Percentiles rank a stretch among this genome's conserved stretches.
Conservation (phyloP, 1,140 invertebrate genomes). For the Eubasilissa regina region DNA sequence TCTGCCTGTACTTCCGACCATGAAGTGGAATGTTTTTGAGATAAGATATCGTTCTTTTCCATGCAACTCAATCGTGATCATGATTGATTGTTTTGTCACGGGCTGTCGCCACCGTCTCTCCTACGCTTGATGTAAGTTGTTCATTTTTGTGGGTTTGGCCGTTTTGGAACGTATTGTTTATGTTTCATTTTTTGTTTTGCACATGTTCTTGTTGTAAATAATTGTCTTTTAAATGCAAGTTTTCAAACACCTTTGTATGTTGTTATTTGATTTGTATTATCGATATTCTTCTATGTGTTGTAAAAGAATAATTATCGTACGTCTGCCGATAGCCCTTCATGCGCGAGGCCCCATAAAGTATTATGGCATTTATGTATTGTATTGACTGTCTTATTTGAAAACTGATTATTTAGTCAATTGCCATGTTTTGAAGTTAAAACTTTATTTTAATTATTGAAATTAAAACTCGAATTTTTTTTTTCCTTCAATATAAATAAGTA, state of each 20-base stretch:
- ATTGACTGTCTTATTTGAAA: no score
- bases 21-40: constrained; percentile 54
- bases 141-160: constrained; percentile 61
- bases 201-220: constrained; percentile 46
- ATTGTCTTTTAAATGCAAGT: constrained; percentile 29
- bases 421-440: no score
- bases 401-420: no score
- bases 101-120: constrained; percentile 66
- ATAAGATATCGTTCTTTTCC: constrained; percentile 59
- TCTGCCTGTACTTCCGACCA: constrained; percentile 29
- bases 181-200: constrained; percentile 30
- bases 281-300: no score
- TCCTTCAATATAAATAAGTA: no score
- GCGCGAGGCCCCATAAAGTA: no score
- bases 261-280: not conserved
- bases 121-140: constrained; percentile 71
- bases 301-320: no score
- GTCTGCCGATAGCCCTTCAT: no score
- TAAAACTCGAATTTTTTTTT: no score
- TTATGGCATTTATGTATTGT: no score
- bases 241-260: constrained; percentile 30
- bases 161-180: constrained; percentile 11
- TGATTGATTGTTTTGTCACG: constrained; percentile 66
- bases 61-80: constrained; percentile 59
- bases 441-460: no score